Evolutionary conservation across 2,888 invertebrate species (phyloP).

Genomic region (Tenthredo mesomela): DNA sequence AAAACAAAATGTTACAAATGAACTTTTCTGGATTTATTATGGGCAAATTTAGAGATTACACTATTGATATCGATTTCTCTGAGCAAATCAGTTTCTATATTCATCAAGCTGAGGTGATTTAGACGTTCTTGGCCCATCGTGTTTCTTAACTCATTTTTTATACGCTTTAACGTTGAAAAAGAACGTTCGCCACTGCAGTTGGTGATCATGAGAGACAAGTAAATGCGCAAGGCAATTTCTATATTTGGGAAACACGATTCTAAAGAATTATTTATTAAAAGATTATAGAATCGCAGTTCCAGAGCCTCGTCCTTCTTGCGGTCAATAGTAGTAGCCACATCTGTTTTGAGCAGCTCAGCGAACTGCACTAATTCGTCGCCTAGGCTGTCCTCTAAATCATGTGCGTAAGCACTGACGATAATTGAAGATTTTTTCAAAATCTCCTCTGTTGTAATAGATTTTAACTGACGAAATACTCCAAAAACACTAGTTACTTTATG

Average conservation of each 20-base stretch:
- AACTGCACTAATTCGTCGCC: conserved; percentile 55
- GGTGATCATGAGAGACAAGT: conserved; percentile 54
- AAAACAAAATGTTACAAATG: neutral
- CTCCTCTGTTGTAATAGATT: conserved; percentile 58
- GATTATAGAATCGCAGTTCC: conserved; percentile 51
- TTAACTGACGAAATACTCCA: conserved; percentile 54
- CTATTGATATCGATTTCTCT: conserved; percentile 54
- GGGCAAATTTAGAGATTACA: conserved; percentile 53
- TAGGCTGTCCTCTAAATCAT: conserved; percentile 56
- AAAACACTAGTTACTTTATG: conserved; percentile 53
- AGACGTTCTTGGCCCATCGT: conserved; percentile 57
- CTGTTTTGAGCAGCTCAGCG: conserved; percentile 40
- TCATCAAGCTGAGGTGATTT: conserved; percentile 57
- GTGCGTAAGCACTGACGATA: conserved; percentile 58
- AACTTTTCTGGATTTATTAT: conserved; percentile 52
- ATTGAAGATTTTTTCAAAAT: conserved; percentile 57
- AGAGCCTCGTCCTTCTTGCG: conserved; percentile 39
- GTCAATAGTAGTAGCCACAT: conserved; percentile 50
- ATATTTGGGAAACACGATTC: conserved; percentile 58
- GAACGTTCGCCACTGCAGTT: conserved; percentile 58
- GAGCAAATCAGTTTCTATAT: conserved; percentile 56
- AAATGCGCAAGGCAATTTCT: conserved; percentile 60
- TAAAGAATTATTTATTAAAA: conserved; percentile 56
- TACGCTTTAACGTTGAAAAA: conserved; percentile 57
- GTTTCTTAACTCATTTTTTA: conserved; percentile 57